A percentile compares a stretch with the other conserved stretches of the same genome.
Evolutionary conservation across 2,797 vertebrate species (phyloP).

Genomic region (Phataginus tricuspis): DNA sequence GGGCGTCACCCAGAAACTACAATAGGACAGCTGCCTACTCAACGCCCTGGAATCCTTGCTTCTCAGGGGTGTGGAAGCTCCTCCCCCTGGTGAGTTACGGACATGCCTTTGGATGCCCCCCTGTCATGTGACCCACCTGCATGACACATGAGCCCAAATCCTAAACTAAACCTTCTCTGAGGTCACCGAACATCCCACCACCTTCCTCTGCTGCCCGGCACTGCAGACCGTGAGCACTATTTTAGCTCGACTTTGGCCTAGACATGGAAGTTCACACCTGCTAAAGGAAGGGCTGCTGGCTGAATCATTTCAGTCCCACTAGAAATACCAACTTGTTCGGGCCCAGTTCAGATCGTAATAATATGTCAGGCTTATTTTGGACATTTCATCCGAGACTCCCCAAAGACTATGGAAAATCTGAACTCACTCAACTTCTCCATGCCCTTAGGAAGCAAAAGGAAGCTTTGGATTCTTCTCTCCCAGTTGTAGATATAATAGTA

Average conservation of each 20-base stretch:
- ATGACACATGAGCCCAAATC: neutral
- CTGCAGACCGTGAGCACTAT: constrained; percentile 69
- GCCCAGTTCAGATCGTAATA: constrained; percentile 53
- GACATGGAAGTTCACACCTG: constrained; percentile 65
- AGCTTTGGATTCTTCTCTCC: constrained; percentile 44
- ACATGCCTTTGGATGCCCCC: neutral
- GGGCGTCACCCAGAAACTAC: neutral
- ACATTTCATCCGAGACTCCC: constrained; percentile 52
- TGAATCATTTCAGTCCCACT: constrained; percentile 61
- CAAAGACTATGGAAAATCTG: constrained; percentile 49
- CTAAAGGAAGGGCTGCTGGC: constrained; percentile 11
- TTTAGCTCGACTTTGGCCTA: constrained; percentile 56
- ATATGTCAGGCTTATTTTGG: neutral
- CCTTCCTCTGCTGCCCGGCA: constrained; percentile 37
- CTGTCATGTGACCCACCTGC: neutral
- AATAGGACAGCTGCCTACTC: neutral
- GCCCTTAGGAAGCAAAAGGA: constrained; percentile 45
- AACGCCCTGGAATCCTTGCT: neutral
- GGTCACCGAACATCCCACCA: constrained; percentile 42
- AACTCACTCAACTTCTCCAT: neutral
- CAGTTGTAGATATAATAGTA: constrained; percentile 18
- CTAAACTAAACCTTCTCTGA: constrained; percentile 54
- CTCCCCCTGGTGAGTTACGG: neutral
- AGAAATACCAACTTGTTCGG: constrained; percentile 55
- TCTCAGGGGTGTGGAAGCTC: neutral